Base-by-base conservation (phyloP, 53 echinoderm and acorn worm species). In the Echinarachnius parma region DNA sequence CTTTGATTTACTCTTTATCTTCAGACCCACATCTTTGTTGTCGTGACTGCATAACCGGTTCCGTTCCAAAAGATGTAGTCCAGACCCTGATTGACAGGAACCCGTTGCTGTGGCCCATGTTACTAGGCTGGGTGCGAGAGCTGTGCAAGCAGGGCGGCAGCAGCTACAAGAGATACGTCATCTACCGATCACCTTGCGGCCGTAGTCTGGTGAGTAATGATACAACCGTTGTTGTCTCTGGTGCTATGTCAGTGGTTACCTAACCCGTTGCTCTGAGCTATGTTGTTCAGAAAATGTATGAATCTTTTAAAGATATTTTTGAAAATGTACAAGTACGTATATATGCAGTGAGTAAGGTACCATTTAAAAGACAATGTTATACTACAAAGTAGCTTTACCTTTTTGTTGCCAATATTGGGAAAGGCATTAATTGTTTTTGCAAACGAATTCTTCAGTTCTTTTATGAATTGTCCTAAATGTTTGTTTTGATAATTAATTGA, bases 131-230 rank as follows among this genome's bases (percentile, higher is more conserved):
- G 87, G 61, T 49, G 39, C 77, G 96, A 28, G 88, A 85, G 26
- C 62, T 88, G 14, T 75, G 75, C 55, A 91, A 91, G 44, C 81
- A 81, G 37, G 69, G 82, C 3, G 63, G 75, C 5, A 79, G 79
- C 34, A 80, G 64, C 39, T 72, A 77, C 35, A 87, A 45, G 30
- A 74, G 82, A 34, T 72, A 84, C 53, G 85, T 96, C 2, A 28
- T 89, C 22, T 95, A 96, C 67, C 79, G 83, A 15, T 66, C 91
- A 28, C 96, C 96, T 7, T 96, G 96, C 49, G 87, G 85, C 1
- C 76, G 77, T 20, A 79, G 85, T 64, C 61, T 96, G 85, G 90
- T 90, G 72, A 79, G 86, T 62, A n/a, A n/a, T n/a, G n/a, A n/a
- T n/a, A n/a, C n/a, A n/a, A n/a, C n/a, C n/a, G n/a, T n/a, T n/a